phyloP scores from a whole-genome alignment of 1,140 invertebrate genomes.

The Hyposmocoma kahamanoa region DNA sequence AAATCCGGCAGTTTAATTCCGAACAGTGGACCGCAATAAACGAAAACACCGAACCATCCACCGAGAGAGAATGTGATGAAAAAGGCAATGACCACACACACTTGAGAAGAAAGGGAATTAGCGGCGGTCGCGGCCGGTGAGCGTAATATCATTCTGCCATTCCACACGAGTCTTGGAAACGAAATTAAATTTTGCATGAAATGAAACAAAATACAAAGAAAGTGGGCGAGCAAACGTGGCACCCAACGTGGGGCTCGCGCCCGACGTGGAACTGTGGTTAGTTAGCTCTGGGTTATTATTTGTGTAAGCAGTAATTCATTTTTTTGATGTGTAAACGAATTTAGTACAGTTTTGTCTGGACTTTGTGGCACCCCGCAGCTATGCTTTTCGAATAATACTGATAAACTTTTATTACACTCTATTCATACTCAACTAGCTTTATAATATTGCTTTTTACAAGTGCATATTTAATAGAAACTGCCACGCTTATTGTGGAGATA shows the following conservation, averaged over 20 bases:
- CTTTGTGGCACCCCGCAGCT: no score
- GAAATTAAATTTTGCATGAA: slow-evolving; percentile 73
- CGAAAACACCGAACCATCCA: slow-evolving; percentile 48
- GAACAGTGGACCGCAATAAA: slow-evolving; percentile 53
- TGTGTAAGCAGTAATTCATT: no score
- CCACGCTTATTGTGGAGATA: no score
- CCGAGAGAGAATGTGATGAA: slow-evolving; percentile 70
- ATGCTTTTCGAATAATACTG: no score
- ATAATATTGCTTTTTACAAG: no score
- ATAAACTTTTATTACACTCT: no score
- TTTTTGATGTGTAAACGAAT: no score
- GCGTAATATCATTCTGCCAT: slow-evolving; percentile 71
- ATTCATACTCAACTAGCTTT: no score
- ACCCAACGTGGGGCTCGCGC: slow-evolving; percentile 44
- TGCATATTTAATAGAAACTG: no score
- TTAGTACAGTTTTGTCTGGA: no score
- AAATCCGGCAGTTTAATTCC: slow-evolving; percentile 65
- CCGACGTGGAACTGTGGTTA: slow-evolving; percentile 49
- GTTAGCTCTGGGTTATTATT: no score
- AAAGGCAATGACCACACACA: slow-evolving; percentile 65
- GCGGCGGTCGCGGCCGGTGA: slow-evolving; percentile 45
- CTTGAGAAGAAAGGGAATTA: slow-evolving; percentile 67
- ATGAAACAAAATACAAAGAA: slow-evolving; percentile 72
- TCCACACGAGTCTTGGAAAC: slow-evolving; percentile 70
- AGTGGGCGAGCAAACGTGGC: slow-evolving; percentile 58